Evolutionary conservation across 37 sponge, comb jelly and placozoan species (phyloP).

Genomic region (Haliclona indistincta): DNA sequence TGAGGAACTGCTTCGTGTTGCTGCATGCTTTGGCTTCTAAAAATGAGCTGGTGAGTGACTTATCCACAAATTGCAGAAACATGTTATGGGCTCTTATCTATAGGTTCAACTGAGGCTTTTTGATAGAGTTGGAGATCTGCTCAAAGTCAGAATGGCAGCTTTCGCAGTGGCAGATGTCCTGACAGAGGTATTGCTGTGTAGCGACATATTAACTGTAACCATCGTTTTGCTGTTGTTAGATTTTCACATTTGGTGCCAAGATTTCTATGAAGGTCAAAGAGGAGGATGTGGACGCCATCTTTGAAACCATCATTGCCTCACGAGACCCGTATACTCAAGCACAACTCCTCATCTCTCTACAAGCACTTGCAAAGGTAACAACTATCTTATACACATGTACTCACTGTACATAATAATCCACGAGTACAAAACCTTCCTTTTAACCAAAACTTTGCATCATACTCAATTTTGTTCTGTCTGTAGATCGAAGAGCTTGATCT

Average conservation of each 20-base stretch:
- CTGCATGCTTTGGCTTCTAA: too few species aligned
- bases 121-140: slow-evolving; percentile 5
- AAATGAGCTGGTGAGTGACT: too few species aligned
- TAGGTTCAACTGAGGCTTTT: neutral
- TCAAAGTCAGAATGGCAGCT: neutral
- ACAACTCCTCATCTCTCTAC: slow-evolving; percentile 46
- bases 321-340: slow-evolving; percentile 4
- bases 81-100: neutral
- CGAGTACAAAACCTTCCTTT: too few species aligned
- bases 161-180: neutral
- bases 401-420: too few species aligned
- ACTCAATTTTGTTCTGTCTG: neutral
- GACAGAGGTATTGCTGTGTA: neutral
- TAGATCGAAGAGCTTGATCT: slow-evolving; percentile 69
- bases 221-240: neutral
- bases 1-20: too few species aligned
- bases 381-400: too few species aligned
- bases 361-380: slow-evolving; percentile 65
- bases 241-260: neutral
- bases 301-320: neutral
- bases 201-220: neutral
- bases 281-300: neutral
- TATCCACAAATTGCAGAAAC: too few species aligned
- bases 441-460: too few species aligned
- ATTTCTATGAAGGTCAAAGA: neutral